Conservation (phyloP, 2,888 invertebrate species). For the Netelia virgata region DNA sequence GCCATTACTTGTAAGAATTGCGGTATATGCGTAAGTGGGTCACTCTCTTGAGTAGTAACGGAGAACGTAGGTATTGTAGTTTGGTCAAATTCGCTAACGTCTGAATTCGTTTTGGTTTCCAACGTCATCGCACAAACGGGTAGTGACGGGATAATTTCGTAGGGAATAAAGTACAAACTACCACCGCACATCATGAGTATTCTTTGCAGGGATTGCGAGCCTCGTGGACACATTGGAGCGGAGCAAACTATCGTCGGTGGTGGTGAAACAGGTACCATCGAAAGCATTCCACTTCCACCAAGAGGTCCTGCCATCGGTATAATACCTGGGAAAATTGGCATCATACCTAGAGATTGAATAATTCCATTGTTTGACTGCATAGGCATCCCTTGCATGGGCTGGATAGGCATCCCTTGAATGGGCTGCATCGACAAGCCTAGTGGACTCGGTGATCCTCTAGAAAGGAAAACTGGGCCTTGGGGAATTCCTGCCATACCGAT, state of each 20-base stretch:
- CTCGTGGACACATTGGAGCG: slow-evolving; percentile 19
- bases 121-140: slow-evolving; percentile 68
- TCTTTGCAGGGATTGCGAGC: slow-evolving; percentile 7
- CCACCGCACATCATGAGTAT: slow-evolving; percentile 71
- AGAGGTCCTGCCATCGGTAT: slow-evolving; percentile 50
- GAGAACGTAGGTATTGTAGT: not conserved
- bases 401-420: slow-evolving; percentile 28
- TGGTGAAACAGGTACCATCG: slow-evolving; percentile 28
- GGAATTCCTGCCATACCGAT: slow-evolving; percentile 47
- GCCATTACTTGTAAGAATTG: not conserved
- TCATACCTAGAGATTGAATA: slow-evolving; percentile 61
- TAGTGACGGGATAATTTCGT: slow-evolving; percentile 51
- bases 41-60: not conserved
- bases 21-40: not conserved
- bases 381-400: slow-evolving; percentile 22
- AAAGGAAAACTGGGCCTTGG: slow-evolving; percentile 38
- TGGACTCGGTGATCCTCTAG: slow-evolving; percentile 13
- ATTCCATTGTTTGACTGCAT: slow-evolving; percentile 42
- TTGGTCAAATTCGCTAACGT: slow-evolving; percentile 14
- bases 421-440: slow-evolving; percentile 52
- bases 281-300: not conserved
- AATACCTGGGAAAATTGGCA: slow-evolving; percentile 64
- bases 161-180: slow-evolving; percentile 67
- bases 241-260: slow-evolving; percentile 46
- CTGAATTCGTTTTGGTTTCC: slow-evolving; percentile 56